These are phyloP conservation scores for Tuberolachnus salignus DNA, from an alignment of 2,888 invertebrate genomes.

Conservation along the genomic window DNA sequence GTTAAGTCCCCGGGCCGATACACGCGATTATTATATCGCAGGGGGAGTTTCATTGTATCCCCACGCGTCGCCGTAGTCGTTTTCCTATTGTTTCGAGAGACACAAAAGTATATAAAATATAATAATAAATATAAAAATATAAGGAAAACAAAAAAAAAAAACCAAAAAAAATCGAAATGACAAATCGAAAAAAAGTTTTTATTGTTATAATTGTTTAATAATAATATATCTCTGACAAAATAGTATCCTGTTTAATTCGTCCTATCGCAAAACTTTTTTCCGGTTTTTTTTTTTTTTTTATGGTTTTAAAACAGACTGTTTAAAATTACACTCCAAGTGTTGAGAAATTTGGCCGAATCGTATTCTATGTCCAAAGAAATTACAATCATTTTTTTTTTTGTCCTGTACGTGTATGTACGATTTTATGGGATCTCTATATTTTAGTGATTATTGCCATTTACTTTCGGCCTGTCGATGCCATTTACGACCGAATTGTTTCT, in stretches of 20 bases:
- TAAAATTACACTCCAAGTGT: too few relatives aligned
- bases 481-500: too few relatives aligned
- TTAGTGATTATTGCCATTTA: too few relatives aligned
- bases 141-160: background rate
- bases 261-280: background rate
- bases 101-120: background rate
- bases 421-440: too few relatives aligned
- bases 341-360: too few relatives aligned
- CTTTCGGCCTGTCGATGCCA: too few relatives aligned
- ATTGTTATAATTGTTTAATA: background rate
- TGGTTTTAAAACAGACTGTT: too few relatives aligned
- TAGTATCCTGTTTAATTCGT: constrained; percentile 19
- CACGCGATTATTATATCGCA: constrained; percentile 19
- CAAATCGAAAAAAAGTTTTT: constrained; percentile 15
- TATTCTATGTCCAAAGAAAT: too few relatives aligned
- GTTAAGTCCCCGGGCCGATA: constrained; percentile 16
- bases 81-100: background rate
- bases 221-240: too few relatives aligned
- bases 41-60: background rate
- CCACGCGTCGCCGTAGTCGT: too few relatives aligned
- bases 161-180: background rate
- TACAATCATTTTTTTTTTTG: background rate
- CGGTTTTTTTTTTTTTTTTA: background rate
- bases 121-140: background rate
- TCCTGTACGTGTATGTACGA: background rate